Base-by-base conservation (phyloP, 2,113 vertebrate genomes). In the Dipodomys stephensi region DNA sequence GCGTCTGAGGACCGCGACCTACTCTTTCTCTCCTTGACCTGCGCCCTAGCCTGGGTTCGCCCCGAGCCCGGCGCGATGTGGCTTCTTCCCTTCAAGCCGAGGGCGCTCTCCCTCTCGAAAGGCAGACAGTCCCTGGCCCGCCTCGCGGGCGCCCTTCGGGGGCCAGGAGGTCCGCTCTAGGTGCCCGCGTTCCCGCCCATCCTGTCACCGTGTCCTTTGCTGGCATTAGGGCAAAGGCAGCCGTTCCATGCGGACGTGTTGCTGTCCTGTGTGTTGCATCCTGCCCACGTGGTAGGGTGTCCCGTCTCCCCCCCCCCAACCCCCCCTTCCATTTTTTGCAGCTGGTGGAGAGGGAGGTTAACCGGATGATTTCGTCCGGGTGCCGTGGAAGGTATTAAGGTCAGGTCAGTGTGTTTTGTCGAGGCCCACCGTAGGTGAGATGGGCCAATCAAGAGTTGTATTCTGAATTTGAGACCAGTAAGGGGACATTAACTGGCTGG, bases 251-350 rank as follows among this genome's bases (percentile, higher is more conserved):
- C 94, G 93, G 92, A 95, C 95, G 96, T 96, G 97, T 96, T 97
- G 91, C 95, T 94, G 96, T 95, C 91, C 95, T 76, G 95, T 96
- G 94, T 94, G 90, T 96, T 96, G 96, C 96, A 96, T 97, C 96
- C 87, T 97, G 96, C 96, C 96, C 96, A 97, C 96, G 96, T 97
- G 97, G 96, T 97, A 95, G 95, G 93, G 84, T 95, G 93, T 94
- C 91, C 72, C 44, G 84, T 82, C 77, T 72, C 87, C 73, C 77
- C 46, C 22, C 49, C 27, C n/a, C n/a, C n/a, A n/a, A n/a, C 87
- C 73, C 77, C 32, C 69, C 69, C 8, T 53, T 82, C 88, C 91
- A 89, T 94, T 95, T 96, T 39, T 95, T 93, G 95, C 94, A 79
- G 96, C 93, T 93, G 82, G 90, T 71, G 78, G 85, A 68, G 84